Base-by-base conservation (phyloP, 2,888 invertebrate species). In the Dryococelus australis region DNA sequence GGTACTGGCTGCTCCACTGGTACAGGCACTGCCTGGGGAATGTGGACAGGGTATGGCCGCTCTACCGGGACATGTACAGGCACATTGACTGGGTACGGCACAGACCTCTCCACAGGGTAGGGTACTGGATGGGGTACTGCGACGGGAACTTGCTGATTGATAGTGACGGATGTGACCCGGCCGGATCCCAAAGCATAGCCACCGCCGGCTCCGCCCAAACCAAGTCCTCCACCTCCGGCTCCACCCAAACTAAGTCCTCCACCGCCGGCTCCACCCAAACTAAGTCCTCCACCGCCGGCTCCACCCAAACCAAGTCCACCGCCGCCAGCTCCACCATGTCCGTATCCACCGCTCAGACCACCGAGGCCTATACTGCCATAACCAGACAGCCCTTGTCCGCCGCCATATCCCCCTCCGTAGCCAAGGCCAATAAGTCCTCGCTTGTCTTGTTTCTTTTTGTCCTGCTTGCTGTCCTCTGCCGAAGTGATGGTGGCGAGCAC, bases 281-380 rank as follows among this genome's bases (percentile, higher is more conserved):
- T 27, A 35, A 43, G 16, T 26, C 78, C 78, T 5, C 47, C 43
- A 35, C 96, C 8, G 47, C 47, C 47, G 47, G 2, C 2, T 3
- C 35, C 35, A 35, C 2, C 2, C n/a, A 65, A 8, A 0, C 65
- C 65, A 6, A 3, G n/a, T 65, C 65, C 65, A 16, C 65, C 65
- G 27, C 85, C n/a, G 85, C 47, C 13, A 28, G 84, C 65, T 65
- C 86, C 86, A 28, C 89, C 88, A 84, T 26, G 26, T 9, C 87
- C 87, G 13, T 78, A 47, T 24, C 87, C 86, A 24, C 81, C 79
- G 65, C 65, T 65, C 26, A 86, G 80, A 92, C 97, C 97, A 87
- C 97, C 97, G 91, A 97, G 96, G 90, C 91, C 43, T 20, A 16
- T 12, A 16, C n/a, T n/a, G n/a, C n/a, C n/a, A n/a, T n/a, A n/a